A percentile compares a stretch with the other conserved stretches of the same genome.
Evolutionary conservation across 2,888 invertebrate genomes (phyloP).

Genomic region (Ectropis crepuscularia): DNA sequence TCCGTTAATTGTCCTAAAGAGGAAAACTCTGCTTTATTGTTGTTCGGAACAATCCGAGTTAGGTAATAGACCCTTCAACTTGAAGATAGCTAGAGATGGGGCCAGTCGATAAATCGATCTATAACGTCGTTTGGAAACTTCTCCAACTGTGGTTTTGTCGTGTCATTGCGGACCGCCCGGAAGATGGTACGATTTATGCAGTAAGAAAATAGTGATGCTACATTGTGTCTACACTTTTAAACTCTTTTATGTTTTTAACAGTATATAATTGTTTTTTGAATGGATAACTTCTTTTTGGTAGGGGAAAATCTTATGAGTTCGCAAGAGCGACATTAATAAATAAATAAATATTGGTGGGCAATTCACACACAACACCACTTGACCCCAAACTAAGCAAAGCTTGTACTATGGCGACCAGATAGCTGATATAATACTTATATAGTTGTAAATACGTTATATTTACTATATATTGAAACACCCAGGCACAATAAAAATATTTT

Average conservation of each 20-base stretch:
- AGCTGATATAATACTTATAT: no score
- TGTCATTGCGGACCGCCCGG: constrained; percentile 12
- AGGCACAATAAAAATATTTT: no score
- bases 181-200: constrained; percentile 19
- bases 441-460: no score
- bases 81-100: constrained; percentile 31
- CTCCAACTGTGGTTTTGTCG: constrained; percentile 16
- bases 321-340: no score
- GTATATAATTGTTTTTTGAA: no score
- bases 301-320: no score
- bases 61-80: constrained; percentile 34
- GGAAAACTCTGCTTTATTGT: constrained; percentile 36
- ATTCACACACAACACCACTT: no score
- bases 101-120: constrained; percentile 20
- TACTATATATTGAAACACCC: no score
- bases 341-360: no score
- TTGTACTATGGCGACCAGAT: no score
- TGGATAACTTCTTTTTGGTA: no score
- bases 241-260: background rate
- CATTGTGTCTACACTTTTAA: background rate
- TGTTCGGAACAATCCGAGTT: constrained; percentile 35
- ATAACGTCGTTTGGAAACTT: constrained; percentile 14
- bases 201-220: constrained; percentile 8
- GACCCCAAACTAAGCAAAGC: no score
- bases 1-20: constrained; percentile 37